These are phyloP conservation scores for Fistularia commersonii DNA, from an alignment of 2,797 vertebrate genomes.

Conservation along the genomic window DNA sequence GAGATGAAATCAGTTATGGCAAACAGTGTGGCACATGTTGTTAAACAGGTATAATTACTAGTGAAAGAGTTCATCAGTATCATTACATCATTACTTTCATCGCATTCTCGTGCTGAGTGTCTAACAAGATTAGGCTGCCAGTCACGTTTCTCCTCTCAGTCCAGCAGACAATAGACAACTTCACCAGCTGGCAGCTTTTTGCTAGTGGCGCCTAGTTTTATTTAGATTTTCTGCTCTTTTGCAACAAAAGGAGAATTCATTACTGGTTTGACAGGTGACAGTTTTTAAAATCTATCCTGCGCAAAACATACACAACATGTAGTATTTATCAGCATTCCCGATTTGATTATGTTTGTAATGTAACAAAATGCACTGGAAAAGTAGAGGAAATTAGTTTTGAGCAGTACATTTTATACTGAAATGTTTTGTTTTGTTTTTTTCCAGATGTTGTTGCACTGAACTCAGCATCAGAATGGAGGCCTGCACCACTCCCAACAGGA, in stretches of 20 bases:
- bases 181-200: slow-evolving; percentile 37
- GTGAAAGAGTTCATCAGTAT: slow-evolving; percentile 68
- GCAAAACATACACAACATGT: not conserved
- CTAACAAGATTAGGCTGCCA: slow-evolving; percentile 66
- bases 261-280: no score
- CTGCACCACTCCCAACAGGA: slow-evolving; percentile 43
- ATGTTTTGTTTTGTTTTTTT: slow-evolving; percentile 6
- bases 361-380: no score
- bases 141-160: slow-evolving; percentile 66
- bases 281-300: no score
- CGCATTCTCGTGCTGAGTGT: slow-evolving; percentile 58
- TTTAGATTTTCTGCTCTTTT: not conserved
- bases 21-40: slow-evolving; percentile 55
- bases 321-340: not conserved
- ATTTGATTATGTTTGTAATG: not conserved
- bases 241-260: not conserved
- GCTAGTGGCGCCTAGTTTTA: slow-evolving; percentile 3
- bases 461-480: slow-evolving; percentile 21
- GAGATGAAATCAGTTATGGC: slow-evolving; percentile 47
- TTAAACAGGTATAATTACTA: slow-evolving; percentile 70
- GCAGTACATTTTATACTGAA: no score
- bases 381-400: no score
- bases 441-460: slow-evolving; percentile 38
- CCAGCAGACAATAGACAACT: slow-evolving; percentile 61
- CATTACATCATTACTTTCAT: slow-evolving; percentile 66